Conservation (phyloP, 1,140 invertebrate species). For the Heliconius himera region DNA sequence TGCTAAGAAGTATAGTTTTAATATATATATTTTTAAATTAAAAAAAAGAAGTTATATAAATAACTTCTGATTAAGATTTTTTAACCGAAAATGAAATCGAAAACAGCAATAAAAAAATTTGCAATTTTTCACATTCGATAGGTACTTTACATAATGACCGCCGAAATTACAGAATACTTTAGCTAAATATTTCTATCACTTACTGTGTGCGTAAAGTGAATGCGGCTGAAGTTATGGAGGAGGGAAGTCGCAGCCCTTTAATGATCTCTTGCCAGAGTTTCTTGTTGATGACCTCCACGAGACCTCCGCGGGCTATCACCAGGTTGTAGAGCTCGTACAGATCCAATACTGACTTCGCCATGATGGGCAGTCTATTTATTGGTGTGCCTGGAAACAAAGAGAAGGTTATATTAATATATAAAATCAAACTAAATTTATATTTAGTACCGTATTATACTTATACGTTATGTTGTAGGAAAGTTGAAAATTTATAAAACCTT, state of each 20-base stretch:
- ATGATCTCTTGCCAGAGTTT: slow-evolving; percentile 99
- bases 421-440: not conserved
- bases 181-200: slow-evolving; percentile 79
- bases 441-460: too few relatives aligned
- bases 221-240: slow-evolving; percentile 99
- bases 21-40: too few relatives aligned
- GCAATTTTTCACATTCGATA: too few relatives aligned
- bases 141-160: too few relatives aligned
- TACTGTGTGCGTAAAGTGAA: slow-evolving; percentile 99
- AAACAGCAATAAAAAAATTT: too few relatives aligned
- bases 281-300: slow-evolving; percentile 99
- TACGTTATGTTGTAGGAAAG: too few relatives aligned
- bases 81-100: too few relatives aligned
- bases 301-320: slow-evolving; percentile 97
- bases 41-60: too few relatives aligned
- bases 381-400: slow-evolving; percentile 92
- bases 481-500: too few relatives aligned
- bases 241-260: slow-evolving; percentile 98
- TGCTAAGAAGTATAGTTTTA: too few relatives aligned
- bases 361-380: slow-evolving; percentile 99
- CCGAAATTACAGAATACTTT: too few relatives aligned
- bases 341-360: slow-evolving; percentile 99
- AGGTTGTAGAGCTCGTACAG: slow-evolving; percentile 99
- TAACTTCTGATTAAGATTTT: too few relatives aligned
- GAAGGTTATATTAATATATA: not conserved